phyloP scores from a whole-genome alignment of 2,797 vertebrate genomes.

The Zenarchopterus dispar region DNA sequence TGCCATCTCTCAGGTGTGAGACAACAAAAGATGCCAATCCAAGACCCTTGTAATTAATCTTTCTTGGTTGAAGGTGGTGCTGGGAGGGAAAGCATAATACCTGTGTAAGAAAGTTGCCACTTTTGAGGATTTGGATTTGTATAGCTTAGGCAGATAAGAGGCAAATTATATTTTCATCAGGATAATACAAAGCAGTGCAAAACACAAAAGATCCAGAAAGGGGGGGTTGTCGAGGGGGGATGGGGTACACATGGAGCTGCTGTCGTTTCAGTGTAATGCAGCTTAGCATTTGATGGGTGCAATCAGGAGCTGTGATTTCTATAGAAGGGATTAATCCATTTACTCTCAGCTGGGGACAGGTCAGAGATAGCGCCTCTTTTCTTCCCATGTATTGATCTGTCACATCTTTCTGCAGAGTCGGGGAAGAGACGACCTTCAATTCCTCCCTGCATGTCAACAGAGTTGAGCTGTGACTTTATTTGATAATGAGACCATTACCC shows the following conservation, averaged over 20 bases:
- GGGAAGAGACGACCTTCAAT: conserved; percentile 84
- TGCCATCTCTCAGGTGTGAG: conserved; percentile 90
- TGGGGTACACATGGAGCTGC: conserved; percentile 90
- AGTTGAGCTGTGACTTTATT: conserved; percentile 79
- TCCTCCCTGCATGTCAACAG: conserved; percentile 69
- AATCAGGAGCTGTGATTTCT: conserved; percentile 96
- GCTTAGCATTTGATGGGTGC: conserved; percentile 93
- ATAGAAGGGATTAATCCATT: conserved; percentile 97
- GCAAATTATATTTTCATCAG: conserved; percentile 99
- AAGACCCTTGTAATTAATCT: conserved; percentile 98
- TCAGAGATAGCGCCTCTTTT: conserved; percentile 85
- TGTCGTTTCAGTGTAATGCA: conserved; percentile 96
- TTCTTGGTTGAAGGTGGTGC: conserved; percentile 74
- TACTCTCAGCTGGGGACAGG: conserved; percentile 87
- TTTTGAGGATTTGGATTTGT: conserved; percentile 97
- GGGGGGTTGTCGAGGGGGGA: conserved; percentile 83
- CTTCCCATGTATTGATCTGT: conserved; percentile 90
- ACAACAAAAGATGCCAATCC: conserved; percentile 92
- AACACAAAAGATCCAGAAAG: conserved; percentile 89
- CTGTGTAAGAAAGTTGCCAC: conserved; percentile 95
- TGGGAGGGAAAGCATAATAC: conserved; percentile 89
- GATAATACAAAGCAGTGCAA: conserved; percentile 91
- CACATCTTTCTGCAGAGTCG: conserved; percentile 84
- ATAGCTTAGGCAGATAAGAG: conserved; percentile 97
- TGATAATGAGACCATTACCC: conserved; percentile 81